Base-by-base conservation (phyloP, 2,113 vertebrate species). In the Alouatta palliata region DNA sequence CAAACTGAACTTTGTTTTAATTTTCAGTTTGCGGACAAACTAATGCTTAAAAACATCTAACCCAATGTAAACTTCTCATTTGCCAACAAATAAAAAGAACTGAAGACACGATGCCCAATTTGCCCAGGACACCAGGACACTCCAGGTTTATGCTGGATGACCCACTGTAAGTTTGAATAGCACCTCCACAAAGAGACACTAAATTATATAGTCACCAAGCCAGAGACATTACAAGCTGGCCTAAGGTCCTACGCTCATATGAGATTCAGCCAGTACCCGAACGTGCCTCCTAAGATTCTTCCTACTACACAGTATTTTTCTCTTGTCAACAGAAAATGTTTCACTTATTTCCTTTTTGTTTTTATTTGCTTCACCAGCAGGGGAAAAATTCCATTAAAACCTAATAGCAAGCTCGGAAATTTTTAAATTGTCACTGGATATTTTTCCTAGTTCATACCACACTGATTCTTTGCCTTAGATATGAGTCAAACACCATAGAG, bases 1-100 rank as follows among this genome's bases (percentile, higher is more conserved):
- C 80, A 66, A n/a, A 81, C 3, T n/a, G 7, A 95, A 85, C 73
- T 71, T 91, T 75, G 11, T 90, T 93, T 96, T 61, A 81, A 94
- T 30, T 56, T 86, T 45, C n/a, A 3, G 13, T 58, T 89, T 93
- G 45, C 19, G 52, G 6, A 87, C 66, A 56, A 40, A 82, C 35
- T 21, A 84, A 20, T 71, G 17, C 27, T 85, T 91, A 61, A 83
- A 61, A 90, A 79, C 10, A 86, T 75, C 37, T 76, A 82, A 88
- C 30, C 11, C 68, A 83, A 54, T 76, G 6, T 52, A 80, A 71
- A 2, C 25, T 52, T 66, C 19, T 94, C 40, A 76, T 88, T 90
- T 32, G 58, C 49, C 61, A 87, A 70, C 11, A 66, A 81, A 94
- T 61, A 92, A 14, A 75, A 40, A 85, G 23, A 80, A 68, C 0